These are phyloP conservation scores for Genyomyrus donnyi DNA, from an alignment of 2,113 vertebrate species.

Conservation along the genomic window DNA sequence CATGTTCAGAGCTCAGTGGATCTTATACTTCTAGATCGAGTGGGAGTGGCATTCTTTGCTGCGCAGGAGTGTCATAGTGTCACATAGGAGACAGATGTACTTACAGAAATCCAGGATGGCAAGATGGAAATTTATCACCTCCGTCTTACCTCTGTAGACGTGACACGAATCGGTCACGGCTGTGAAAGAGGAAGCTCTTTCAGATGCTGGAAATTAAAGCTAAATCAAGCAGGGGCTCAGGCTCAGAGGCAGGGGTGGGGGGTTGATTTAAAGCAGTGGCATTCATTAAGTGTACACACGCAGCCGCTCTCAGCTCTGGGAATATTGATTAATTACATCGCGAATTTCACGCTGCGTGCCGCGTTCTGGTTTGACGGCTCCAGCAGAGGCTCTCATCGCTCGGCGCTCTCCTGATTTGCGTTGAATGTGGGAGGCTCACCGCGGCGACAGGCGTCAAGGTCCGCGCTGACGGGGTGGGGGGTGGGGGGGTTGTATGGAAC, in stretches of 20 bases:
- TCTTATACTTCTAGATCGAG: not conserved
- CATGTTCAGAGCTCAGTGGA: not conserved
- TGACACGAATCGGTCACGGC: not conserved
- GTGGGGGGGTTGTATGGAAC: constrained; percentile 17
- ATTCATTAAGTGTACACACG: not conserved
- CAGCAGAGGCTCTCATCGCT: not conserved
- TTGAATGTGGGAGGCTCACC: constrained; percentile 20
- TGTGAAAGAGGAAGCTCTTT: not conserved
- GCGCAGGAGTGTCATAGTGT: not conserved
- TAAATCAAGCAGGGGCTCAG: not conserved
- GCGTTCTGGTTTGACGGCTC: constrained; percentile 1
- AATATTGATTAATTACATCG: constrained; percentile 11
- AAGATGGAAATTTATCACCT: constrained; percentile 11
- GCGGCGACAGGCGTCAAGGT: constrained; percentile 31
- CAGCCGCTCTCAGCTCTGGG: not conserved
- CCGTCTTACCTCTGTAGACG: not conserved
- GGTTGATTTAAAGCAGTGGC: not conserved
- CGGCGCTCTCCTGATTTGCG: constrained; percentile 28
- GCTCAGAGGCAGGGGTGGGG: not conserved
- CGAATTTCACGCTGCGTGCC: not conserved
- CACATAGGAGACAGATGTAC: not conserved
- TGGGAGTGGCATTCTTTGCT: not conserved
- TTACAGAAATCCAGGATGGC: not conserved
- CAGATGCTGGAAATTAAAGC: constrained; percentile 5
- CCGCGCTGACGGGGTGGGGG: constrained; percentile 32